phyloP scores from a whole-genome alignment of 1,140 invertebrate genomes.

The Brachionus angularis region DNA sequence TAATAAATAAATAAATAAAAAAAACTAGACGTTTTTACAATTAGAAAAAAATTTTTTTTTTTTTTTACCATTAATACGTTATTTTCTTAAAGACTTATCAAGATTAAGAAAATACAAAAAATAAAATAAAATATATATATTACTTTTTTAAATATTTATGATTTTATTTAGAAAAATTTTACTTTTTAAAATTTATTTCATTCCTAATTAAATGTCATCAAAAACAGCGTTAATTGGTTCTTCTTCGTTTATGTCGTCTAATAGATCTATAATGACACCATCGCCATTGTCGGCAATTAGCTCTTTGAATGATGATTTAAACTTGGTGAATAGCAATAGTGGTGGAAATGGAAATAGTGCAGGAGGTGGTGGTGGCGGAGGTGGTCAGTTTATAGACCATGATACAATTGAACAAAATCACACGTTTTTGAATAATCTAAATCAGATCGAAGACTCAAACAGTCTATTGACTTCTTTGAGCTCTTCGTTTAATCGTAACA shows the following conservation, averaged over 20 bases:
- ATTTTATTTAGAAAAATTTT: no score
- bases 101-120: no score
- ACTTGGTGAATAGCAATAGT: not conserved
- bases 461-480: not conserved
- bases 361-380: not conserved
- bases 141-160: no score
- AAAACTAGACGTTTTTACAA: no score
- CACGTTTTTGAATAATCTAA: not conserved
- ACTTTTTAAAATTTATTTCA: no score
- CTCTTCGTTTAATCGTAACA: not conserved
- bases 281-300: not conserved
- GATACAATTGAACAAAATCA: not conserved
- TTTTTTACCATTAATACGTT: no score
- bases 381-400: not conserved
- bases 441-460: not conserved
- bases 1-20: no score
- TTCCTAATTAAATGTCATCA: slow-evolving; percentile 40
- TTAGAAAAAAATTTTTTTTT: no score
- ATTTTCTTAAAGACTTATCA: no score
- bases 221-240: slow-evolving; percentile 5
- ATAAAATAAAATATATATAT: no score
- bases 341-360: not conserved
- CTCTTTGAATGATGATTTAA: not conserved
- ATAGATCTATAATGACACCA: not conserved
- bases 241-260: not conserved